These are phyloP conservation scores for Apotomis capreana DNA, from an alignment of 2,888 invertebrate species.

Conservation along the genomic window DNA sequence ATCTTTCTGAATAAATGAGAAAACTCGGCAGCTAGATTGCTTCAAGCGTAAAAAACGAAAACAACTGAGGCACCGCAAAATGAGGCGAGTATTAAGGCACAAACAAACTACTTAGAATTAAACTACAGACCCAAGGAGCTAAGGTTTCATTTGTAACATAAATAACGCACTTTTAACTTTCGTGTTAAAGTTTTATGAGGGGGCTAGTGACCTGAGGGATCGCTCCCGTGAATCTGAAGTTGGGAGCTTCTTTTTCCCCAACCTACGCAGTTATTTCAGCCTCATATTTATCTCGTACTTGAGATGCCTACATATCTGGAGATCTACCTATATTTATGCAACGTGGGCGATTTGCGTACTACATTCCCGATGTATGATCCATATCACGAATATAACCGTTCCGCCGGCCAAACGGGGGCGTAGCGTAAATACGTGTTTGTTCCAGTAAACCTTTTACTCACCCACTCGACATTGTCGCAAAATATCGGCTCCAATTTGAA, in stretches of 20 bases:
- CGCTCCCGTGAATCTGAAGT: constrained; percentile 66
- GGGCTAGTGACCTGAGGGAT: constrained; percentile 64
- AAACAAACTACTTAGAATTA: constrained; percentile 58
- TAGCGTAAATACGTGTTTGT: constrained; percentile 24
- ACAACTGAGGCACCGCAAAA: constrained; percentile 44
- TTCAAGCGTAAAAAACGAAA: constrained; percentile 50
- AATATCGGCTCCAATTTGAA: constrained; percentile 19
- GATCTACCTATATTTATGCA: constrained; percentile 27
- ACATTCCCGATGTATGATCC: constrained; percentile 54
- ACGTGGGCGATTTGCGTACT: constrained; percentile 57
- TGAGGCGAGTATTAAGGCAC: constrained; percentile 53
- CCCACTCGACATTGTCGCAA: constrained; percentile 19
- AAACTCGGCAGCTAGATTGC: constrained; percentile 11
- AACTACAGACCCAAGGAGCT: constrained; percentile 55
- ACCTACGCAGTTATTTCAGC: constrained; percentile 15
- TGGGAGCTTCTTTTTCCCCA: constrained; percentile 48
- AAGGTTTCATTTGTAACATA: constrained; percentile 48
- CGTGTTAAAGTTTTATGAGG: constrained; percentile 58
- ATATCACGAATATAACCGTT: constrained; percentile 50
- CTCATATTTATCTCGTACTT: constrained; percentile 5
- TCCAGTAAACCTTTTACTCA: constrained; percentile 30
- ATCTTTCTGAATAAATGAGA: constrained; percentile 5
- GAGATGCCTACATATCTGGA: background rate
- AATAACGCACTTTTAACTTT: constrained; percentile 45
- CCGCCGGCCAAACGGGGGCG: constrained; percentile 49